Evolutionary conservation across 2,888 invertebrate species (phyloP).

Genomic region (Lasioglossum pauxillum): DNA sequence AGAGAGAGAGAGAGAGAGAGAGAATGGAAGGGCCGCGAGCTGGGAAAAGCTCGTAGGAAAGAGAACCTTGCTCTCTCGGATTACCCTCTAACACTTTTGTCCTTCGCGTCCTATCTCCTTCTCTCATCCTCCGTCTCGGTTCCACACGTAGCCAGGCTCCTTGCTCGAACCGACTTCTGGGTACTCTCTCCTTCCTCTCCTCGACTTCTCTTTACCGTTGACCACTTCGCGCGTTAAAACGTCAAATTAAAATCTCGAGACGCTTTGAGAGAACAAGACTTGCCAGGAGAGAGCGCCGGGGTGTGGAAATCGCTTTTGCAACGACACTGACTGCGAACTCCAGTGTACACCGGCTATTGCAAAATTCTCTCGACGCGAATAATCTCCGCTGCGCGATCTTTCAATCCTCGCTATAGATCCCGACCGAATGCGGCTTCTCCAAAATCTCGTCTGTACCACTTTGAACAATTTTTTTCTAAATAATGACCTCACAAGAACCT

Average conservation of each 20-base stretch:
- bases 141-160: neutral
- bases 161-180: slow-evolving; percentile 31
- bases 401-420: neutral
- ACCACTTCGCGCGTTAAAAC: slow-evolving; percentile 75
- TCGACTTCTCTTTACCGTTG: slow-evolving; percentile 58
- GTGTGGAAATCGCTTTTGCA: slow-evolving; percentile 11
- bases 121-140: neutral
- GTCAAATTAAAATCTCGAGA: slow-evolving; percentile 80
- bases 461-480: neutral
- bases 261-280: slow-evolving; percentile 64
- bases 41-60: slow-evolving; percentile 54
- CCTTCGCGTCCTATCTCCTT: slow-evolving; percentile 53
- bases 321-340: neutral
- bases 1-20: neutral
- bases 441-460: neutral
- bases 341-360: neutral
- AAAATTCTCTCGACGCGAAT: neutral
- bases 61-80: slow-evolving; percentile 62
- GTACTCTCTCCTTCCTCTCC: slow-evolving; percentile 41
- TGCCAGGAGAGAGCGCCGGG: neutral
- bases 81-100: slow-evolving; percentile 71
- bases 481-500: too few species aligned
- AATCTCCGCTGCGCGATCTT: neutral
- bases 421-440: neutral
- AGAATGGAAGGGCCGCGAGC: slow-evolving; percentile 47